Evolutionary conservation across 2,888 invertebrate species (phyloP).

Genomic region (Dolichomitus sp.): DNA sequence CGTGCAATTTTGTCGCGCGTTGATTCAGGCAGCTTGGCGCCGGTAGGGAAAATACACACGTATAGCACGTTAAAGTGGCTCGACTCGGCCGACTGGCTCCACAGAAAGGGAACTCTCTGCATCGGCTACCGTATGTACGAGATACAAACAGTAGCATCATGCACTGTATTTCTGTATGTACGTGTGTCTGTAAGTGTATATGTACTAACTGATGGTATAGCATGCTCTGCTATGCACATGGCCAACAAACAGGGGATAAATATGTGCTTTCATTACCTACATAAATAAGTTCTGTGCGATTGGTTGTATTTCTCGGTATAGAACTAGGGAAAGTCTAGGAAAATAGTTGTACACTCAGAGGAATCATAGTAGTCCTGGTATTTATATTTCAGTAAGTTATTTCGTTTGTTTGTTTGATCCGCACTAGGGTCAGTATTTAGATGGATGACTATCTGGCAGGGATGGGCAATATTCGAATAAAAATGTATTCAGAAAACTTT

Average conservation of each 20-base stretch:
- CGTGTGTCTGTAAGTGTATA: neutral
- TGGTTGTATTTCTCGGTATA: neutral
- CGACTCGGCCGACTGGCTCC: slow-evolving; percentile 46
- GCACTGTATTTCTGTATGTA: neutral
- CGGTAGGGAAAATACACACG: slow-evolving; percentile 25
- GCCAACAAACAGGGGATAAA: neutral
- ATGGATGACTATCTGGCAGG: no score
- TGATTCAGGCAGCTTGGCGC: slow-evolving; percentile 47
- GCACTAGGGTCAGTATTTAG: no score
- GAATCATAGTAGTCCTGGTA: no score
- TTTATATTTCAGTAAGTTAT: no score
- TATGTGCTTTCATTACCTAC: neutral
- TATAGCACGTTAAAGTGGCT: slow-evolving; percentile 47
- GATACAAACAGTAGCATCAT: neutral
- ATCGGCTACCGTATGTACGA: slow-evolving; percentile 3
- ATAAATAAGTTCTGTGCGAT: neutral
- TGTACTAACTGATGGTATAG: neutral
- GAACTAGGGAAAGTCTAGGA: neutral
- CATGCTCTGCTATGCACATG: neutral
- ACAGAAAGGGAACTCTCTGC: slow-evolving; percentile 38
- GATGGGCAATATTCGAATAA: no score
- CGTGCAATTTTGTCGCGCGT: slow-evolving; percentile 38
- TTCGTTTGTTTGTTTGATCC: no score
- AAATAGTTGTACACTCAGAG: neutral
- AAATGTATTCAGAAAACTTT: no score